Base-by-base conservation (phyloP, 2,113 vertebrate species). In the Amia ocellicauda region DNA sequence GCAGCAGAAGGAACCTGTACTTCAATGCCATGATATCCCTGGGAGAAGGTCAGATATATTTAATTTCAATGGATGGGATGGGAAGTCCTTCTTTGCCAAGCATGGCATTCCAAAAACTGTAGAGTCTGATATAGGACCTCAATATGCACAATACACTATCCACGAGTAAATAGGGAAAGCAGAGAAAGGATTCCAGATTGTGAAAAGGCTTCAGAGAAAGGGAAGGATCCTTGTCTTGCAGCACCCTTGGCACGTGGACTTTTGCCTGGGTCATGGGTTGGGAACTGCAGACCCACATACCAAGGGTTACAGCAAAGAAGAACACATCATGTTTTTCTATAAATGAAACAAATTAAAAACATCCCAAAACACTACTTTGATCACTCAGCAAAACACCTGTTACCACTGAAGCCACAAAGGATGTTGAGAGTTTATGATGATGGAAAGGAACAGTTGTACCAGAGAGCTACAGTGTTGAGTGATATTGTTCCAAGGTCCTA, bases 241-340 rank as follows among this genome's bases (percentile, higher is more conserved):
- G 53, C 62, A 64, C 62, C 62, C 29, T 24, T 56, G 10, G 62
- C 42, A 22, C 56, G 40, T 10, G 7, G 26, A 9, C 8, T 45
- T 10, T 64, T 52, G 29, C 62, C 62, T 19, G 62, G 31, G 28
- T 68, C 9, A 68, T 68, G 60, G 49, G 40, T 8, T 7, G 43
- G 16, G 19, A 62, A 23, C 42, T 63, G 10, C 4, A 11, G 9
- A 65, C 50, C 1, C 36, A n/a, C 8, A 20, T 69, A 3, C 67
- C 61, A 26, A 60, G 17, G 14, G 31, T 10, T 26, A 47, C 16
- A 29, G 19, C 41, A 22, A 16, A 23, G 41, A 58, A 63, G 9
- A 16, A 47, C n/a, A n/a, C n/a, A n/a, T n/a, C n/a, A n/a, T n/a
- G n/a, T n/a, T n/a, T n/a, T 36, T 36, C 31, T 11, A 47, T 11